Percentiles rank a stretch among this genome's conserved stretches.
Evolutionary conservation across 2,797 vertebrate species (phyloP).

Genomic region (Xyrichtys novacula): DNA sequence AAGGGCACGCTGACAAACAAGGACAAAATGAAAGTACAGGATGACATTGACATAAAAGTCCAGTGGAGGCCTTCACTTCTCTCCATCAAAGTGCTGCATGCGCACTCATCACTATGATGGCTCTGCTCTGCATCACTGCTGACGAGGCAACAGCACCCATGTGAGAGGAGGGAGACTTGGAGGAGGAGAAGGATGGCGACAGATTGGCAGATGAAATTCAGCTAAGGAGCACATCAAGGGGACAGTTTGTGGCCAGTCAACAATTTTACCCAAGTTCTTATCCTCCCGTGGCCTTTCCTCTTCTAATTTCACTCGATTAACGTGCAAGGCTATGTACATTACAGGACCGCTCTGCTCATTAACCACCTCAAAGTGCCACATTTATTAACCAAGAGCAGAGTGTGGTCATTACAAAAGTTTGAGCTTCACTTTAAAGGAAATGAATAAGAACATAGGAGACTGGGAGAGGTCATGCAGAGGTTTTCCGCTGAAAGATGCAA

Average conservation of each 20-base stretch:
- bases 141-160: conserved; percentile 43
- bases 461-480: not conserved
- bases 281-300: not conserved
- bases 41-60: conserved; percentile 48
- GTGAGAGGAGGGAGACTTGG: conserved; percentile 36
- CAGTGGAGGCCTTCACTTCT: conserved; percentile 41
- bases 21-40: conserved; percentile 27
- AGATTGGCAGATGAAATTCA: conserved; percentile 49
- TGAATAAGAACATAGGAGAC: not conserved
- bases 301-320: not conserved
- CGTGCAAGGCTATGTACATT: not conserved
- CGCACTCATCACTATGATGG: conserved; percentile 77
- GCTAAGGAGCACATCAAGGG: conserved; percentile 25
- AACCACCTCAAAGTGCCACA: not conserved
- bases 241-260: conserved; percentile 28
- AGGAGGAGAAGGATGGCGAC: conserved; percentile 30
- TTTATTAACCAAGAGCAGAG: conserved; percentile 1
- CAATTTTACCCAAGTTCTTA: conserved; percentile 8
- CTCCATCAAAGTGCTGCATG: conserved; percentile 46
- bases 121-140: conserved; percentile 90
- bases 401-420: not conserved
- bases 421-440: not conserved
- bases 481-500: conserved; percentile 12
- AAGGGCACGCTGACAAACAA: conserved; percentile 49
- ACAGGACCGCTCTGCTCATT: not conserved